Conservation (phyloP, 2,113 vertebrate genomes). For the Martes martes region DNA sequence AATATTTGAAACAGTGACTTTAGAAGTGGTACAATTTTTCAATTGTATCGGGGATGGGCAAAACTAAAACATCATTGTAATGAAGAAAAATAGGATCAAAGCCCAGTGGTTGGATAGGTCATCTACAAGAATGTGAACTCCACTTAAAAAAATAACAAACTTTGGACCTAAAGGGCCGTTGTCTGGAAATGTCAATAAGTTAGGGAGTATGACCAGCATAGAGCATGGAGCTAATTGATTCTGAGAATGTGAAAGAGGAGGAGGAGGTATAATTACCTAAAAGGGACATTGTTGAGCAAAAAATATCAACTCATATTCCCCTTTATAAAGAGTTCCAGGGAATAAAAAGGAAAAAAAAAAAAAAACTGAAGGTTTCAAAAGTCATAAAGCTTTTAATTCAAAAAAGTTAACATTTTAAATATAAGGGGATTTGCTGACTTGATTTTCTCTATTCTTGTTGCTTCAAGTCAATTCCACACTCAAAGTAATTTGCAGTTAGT, state of each 20-base stretch:
- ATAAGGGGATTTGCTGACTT: background rate
- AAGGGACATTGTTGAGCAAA: background rate
- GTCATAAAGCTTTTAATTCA: background rate
- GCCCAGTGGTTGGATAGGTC: too few relatives aligned
- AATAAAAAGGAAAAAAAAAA: background rate
- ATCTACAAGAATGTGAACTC: background rate
- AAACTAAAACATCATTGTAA: background rate
- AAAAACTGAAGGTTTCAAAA: background rate
- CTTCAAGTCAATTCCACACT: background rate
- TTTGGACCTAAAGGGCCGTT: background rate
- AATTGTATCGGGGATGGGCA: background rate
- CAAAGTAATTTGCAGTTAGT: slow-evolving; percentile 37
- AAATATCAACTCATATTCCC: background rate
- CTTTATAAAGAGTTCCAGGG: background rate
- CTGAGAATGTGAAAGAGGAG: background rate
- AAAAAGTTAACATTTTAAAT: background rate
- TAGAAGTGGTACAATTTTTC: background rate
- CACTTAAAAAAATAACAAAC: background rate
- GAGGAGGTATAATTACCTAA: background rate
- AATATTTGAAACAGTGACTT: background rate
- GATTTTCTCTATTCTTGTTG: background rate
- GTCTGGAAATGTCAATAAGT: background rate
- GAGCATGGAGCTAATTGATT: fast-evolving
- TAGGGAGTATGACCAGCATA: background rate
- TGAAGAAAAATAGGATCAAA: background rate